Conservation (phyloP, 2,113 vertebrate species). For the Platysternon megacephalum region DNA sequence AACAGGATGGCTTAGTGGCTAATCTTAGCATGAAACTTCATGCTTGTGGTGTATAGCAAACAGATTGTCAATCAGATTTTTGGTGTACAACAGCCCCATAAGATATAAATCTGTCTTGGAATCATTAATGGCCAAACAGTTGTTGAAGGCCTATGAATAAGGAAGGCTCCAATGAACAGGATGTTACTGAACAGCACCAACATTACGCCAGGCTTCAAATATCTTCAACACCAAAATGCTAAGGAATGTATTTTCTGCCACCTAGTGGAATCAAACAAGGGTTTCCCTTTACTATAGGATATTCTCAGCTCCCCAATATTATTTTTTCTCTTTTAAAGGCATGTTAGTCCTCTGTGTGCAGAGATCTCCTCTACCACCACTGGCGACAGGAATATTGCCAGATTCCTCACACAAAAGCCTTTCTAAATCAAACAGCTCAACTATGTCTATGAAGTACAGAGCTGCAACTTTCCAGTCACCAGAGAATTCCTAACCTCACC, state of each 20-base stretch:
- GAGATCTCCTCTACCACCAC: fast-evolving
- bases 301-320: fast-evolving
- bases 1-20: slow-evolving; percentile 20
- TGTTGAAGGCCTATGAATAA: not conserved
- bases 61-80: not conserved
- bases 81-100: not conserved
- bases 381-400: not conserved
- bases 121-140: not conserved
- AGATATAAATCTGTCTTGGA: not conserved
- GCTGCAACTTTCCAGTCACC: slow-evolving; percentile 2
- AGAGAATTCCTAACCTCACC: not conserved
- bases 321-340: not conserved
- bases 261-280: slow-evolving; percentile 57
- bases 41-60: slow-evolving; percentile 9
- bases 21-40: not conserved
- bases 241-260: slow-evolving; percentile 41
- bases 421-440: not conserved
- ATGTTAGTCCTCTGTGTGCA: fast-evolving
- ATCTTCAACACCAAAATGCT: fast-evolving
- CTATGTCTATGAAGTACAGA: not conserved
- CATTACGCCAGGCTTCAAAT: not conserved
- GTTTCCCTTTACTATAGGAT: not conserved
- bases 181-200: not conserved
- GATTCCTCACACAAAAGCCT: not conserved
- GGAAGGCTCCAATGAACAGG: not conserved